Evolutionary conservation across 2,888 invertebrate genomes (phyloP).

Genomic region (Patella ulyssiponensis): DNA sequence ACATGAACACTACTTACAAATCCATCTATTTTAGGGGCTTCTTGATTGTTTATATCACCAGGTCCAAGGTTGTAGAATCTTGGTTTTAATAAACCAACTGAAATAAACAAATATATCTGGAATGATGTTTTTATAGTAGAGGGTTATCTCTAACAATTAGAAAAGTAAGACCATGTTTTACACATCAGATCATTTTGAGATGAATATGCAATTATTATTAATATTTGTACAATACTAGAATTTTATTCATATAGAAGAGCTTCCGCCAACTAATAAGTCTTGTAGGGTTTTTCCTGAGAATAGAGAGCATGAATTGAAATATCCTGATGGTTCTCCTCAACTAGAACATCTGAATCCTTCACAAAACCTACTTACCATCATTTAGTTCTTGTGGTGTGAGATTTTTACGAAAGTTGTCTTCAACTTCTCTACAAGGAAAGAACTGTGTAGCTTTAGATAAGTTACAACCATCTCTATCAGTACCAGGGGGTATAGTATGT

Average conservation of each 20-base stretch:
- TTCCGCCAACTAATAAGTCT: too few relatives aligned
- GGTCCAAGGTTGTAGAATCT: slow-evolving; percentile 91
- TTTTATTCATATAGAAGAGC: too few relatives aligned
- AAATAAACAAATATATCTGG: slow-evolving; percentile 22
- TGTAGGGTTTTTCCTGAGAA: too few relatives aligned
- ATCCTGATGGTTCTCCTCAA: too few relatives aligned
- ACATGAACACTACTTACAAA: slow-evolving; percentile 66
- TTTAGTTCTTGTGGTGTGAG: slow-evolving; percentile 73
- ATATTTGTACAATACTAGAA: too few relatives aligned
- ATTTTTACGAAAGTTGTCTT: slow-evolving; percentile 78
- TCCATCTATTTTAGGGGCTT: slow-evolving; percentile 90
- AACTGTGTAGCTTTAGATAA: slow-evolving; percentile 69
- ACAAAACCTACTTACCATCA: slow-evolving; percentile 75
- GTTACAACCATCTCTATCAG: slow-evolving; percentile 39
- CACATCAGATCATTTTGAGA: too few relatives aligned
- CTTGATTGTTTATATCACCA: slow-evolving; percentile 80
- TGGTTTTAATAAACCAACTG: slow-evolving; percentile 80
- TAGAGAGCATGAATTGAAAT: too few relatives aligned
- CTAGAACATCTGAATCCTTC: too few relatives aligned
- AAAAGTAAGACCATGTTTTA: too few relatives aligned
- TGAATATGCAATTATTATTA: too few relatives aligned
- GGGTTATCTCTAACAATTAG: too few relatives aligned
- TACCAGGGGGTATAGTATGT: slow-evolving; percentile 47
- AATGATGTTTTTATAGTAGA: too few relatives aligned
- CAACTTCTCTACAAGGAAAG: slow-evolving; percentile 83